A percentile compares a stretch with the other conserved stretches of the same genome.
Evolutionary conservation across 2,113 vertebrate genomes (phyloP).

Genomic region (Cairina moschata): DNA sequence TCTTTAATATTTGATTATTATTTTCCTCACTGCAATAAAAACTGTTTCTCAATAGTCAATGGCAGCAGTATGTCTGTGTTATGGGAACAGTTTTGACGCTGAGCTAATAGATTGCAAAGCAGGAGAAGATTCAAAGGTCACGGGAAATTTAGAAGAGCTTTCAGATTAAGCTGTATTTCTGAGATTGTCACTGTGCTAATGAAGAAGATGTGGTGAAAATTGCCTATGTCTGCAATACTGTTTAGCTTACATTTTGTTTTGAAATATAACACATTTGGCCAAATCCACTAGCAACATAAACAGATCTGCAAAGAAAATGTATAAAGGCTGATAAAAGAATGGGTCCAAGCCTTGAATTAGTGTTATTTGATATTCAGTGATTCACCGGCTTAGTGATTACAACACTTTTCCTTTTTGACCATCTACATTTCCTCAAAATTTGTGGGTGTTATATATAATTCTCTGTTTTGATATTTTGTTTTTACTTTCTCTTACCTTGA

Average conservation of each 20-base stretch:
- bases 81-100: neutral
- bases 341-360: fast-evolving
- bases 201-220: neutral
- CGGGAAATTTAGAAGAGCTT: neutral
- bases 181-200: neutral
- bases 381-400: neutral
- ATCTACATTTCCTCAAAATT: neutral
- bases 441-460: neutral
- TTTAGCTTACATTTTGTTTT: neutral
- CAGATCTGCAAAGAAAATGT: neutral
- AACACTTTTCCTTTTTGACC: neutral
- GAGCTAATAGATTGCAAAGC: neutral
- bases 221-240: neutral
- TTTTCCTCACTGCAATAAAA: neutral
- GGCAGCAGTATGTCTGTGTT: neutral
- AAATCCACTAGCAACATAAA: neutral
- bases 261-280: neutral
- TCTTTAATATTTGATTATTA: neutral
- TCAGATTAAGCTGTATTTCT: neutral
- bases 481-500: neutral
- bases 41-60: neutral
- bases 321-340: neutral
- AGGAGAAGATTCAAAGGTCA: neutral
- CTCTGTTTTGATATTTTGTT: neutral
- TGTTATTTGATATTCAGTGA: neutral